Conservation (phyloP, 2,888 invertebrate species). For the Andrena bicolor region DNA sequence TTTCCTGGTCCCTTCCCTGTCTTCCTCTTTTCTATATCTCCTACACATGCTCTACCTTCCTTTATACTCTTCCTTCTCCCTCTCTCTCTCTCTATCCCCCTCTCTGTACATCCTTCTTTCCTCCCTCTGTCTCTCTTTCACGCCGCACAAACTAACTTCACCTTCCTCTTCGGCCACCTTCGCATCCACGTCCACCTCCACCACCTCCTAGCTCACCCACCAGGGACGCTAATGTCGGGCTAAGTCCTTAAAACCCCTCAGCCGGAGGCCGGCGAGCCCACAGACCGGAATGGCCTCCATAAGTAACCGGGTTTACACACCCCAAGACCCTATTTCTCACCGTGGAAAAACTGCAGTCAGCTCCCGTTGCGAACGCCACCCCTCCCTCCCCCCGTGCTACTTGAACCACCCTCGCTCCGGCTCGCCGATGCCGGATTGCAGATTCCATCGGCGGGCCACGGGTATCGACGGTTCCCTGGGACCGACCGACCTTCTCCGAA, state of each 20-base stretch:
- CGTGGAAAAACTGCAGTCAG: conserved; percentile 82
- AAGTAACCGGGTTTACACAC: conserved; percentile 85
- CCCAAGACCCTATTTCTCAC: conserved; percentile 84
- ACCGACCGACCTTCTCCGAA: conserved; percentile 55
- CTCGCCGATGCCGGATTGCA: conserved; percentile 68
- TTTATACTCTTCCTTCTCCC: conserved; percentile 41
- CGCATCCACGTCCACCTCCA: conserved; percentile 68
- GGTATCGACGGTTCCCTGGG: conserved; percentile 74
- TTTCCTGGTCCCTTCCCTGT: conserved; percentile 31
- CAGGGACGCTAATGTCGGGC: conserved; percentile 84
- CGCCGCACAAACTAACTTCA: conserved; percentile 52
- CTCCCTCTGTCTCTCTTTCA: conserved; percentile 29
- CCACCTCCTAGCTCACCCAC: conserved; percentile 71
- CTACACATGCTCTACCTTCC: conserved; percentile 46
- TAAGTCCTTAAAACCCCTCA: conserved; percentile 84
- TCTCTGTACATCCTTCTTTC: conserved; percentile 52
- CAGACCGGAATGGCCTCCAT: conserved; percentile 84
- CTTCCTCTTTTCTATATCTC: conserved; percentile 50
- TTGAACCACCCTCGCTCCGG: conserved; percentile 39
- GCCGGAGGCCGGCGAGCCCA: conserved; percentile 80
- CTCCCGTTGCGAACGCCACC: conserved; percentile 67
- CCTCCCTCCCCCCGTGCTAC: conserved; percentile 16
- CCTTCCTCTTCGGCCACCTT: conserved; percentile 64
- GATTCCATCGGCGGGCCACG: conserved; percentile 63
- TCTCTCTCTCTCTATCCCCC: conserved; percentile 27